Conservation (phyloP, 2,797 vertebrate genomes). For the Urocyon cinereoargenteus region DNA sequence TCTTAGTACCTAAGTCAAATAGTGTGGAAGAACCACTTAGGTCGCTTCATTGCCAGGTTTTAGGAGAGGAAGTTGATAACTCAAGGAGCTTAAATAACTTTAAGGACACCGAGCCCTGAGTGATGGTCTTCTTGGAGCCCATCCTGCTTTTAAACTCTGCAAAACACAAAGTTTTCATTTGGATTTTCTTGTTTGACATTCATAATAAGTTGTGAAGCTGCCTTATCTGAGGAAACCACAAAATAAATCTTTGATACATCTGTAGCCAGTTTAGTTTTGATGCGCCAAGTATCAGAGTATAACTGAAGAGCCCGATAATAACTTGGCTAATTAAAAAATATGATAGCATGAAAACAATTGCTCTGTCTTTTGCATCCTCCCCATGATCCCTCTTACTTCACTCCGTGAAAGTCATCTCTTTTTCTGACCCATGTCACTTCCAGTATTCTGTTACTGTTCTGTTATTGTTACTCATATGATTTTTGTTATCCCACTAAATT, state of each 20-base stretch:
- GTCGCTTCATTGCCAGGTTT: background rate
- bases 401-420: background rate
- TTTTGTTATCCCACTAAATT: conserved; percentile 8
- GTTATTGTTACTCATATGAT: background rate
- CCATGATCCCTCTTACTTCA: background rate
- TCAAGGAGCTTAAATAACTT: conserved; percentile 17
- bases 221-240: background rate
- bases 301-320: background rate
- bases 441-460: conserved; percentile 2
- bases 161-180: background rate
- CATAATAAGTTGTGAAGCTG: conserved; percentile 2
- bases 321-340: conserved; percentile 12
- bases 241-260: conserved; percentile 20
- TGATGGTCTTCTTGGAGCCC: conserved; percentile 10
- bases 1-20: background rate
- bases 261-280: conserved; percentile 22
- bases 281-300: background rate
- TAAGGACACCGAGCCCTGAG: background rate
- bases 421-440: background rate
- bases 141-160: conserved; percentile 36
- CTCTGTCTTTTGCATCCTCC: background rate
- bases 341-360: background rate
- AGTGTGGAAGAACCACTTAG: background rate
- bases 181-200: conserved; percentile 23
- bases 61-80: conserved; percentile 7